phyloP scores from a whole-genome alignment of 1,140 invertebrate genomes.

The Brachionus rubens region DNA sequence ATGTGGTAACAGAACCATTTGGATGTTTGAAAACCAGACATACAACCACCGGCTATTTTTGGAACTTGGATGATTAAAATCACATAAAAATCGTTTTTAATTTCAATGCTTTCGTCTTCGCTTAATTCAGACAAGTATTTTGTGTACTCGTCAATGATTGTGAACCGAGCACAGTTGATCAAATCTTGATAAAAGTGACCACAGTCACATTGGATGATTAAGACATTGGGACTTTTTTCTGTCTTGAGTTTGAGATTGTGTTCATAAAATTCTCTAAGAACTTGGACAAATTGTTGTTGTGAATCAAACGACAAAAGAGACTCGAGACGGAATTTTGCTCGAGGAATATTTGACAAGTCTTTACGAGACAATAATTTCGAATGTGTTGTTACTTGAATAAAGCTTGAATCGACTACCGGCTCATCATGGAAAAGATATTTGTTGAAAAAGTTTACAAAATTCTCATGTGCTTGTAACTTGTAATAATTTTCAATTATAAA shows the following conservation, averaged over 20 bases:
- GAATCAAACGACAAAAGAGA: slow-evolving; percentile 48
- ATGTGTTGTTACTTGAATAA: slow-evolving; percentile 49
- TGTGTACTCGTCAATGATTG: slow-evolving; percentile 4
- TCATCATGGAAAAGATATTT: neutral
- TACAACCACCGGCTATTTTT: slow-evolving; percentile 51
- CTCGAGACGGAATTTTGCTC: slow-evolving; percentile 20
- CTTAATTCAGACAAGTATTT: neutral
- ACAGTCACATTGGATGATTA: slow-evolving; percentile 55
- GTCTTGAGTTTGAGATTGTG: neutral
- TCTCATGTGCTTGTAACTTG: slow-evolving; percentile 11
- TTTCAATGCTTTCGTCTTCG: neutral
- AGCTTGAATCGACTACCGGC: neutral
- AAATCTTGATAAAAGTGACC: slow-evolving; percentile 52
- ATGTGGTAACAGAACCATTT: slow-evolving; percentile 42
- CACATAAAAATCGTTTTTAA: slow-evolving; percentile 50
- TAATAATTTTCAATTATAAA: slow-evolving; percentile 17
- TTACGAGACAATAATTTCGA: slow-evolving; percentile 44
- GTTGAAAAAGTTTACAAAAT: slow-evolving; percentile 7
- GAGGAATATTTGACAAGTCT: neutral
- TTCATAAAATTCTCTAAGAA: slow-evolving; percentile 47
- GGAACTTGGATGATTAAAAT: slow-evolving; percentile 53
- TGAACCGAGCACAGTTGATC: slow-evolving; percentile 53
- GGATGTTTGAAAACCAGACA: slow-evolving; percentile 52
- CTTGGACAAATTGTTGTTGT: slow-evolving; percentile 49
- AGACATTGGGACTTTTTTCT: slow-evolving; percentile 48